Base-by-base conservation (phyloP, 2,888 invertebrate genomes). In the Nephrotoma flavescens region DNA sequence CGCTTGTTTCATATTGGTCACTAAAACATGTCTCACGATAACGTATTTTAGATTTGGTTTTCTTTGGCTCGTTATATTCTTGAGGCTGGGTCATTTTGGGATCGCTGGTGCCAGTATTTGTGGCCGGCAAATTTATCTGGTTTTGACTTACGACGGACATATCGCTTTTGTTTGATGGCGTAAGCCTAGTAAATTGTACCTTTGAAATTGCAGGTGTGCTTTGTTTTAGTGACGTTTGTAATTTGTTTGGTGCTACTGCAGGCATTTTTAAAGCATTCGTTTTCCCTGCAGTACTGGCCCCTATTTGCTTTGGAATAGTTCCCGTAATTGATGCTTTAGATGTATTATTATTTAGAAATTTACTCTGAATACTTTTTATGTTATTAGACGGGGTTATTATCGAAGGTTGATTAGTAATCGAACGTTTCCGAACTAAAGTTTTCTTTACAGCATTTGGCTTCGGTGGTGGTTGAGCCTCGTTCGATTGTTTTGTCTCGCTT, bases 11-110 rank as follows among this genome's bases (percentile, higher is more conserved):
- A 89, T 94, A 94, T 87, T 94, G 94, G 89, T 94, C 94, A 41
- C 94, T 94, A 86, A 94, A 93, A 89, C 94, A 94, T 1, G 94
- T 94, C 90, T 94, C 94, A 15, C 93, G 92, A 89, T 92, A 94
- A 88, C 92, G 92, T 7, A 71, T 71, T 31, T 71, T 71, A 11
- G 71, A 52, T 52, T 52, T 71, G 3, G 2, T 9, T 87, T 93
- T 92, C 88, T 91, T 92, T 89, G 91, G 91, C 87, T 91, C 88
- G 15, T 90, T 90, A 0, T 91, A 90, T 86, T 92, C 91, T 6
- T 90, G 88, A 47, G 87, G 71, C 9, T 71, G 7, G 31, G 5
- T 71, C 71, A 11, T 71, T 86, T 89, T 89, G 41, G 31, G 5
- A 86, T 42, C 85, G 12, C 6, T 41, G 5, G 41, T n/a, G 41